phyloP scores from a whole-genome alignment of 2,888 invertebrate species.

The Eupelmus urozonus region DNA sequence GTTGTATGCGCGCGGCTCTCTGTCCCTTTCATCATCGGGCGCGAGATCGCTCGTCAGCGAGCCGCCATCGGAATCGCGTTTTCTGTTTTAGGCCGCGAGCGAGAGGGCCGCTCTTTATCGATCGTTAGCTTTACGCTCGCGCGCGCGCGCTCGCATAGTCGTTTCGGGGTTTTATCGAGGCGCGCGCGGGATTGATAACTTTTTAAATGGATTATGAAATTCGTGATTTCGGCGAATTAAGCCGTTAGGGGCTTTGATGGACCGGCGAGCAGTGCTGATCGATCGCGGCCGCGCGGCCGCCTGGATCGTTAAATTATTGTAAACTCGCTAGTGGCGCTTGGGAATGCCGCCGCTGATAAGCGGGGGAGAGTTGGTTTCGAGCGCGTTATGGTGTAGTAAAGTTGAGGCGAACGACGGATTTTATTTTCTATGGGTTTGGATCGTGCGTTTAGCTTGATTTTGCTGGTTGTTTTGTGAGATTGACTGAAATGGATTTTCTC shows the following conservation, averaged over 20 bases:
- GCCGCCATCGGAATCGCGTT: slow-evolving; percentile 25
- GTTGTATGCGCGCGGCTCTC: background rate
- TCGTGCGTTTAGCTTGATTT: no score
- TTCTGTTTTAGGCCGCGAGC: slow-evolving; percentile 5
- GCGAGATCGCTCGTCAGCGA: background rate
- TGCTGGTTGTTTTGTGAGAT: no score
- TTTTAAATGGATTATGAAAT: slow-evolving; percentile 43
- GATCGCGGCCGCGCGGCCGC: no score
- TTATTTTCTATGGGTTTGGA: no score
- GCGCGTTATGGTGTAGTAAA: no score
- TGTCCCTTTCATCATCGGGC: background rate
- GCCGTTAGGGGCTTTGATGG: background rate
- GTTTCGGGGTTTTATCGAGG: background rate
- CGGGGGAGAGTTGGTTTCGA: no score
- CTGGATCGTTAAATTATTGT: background rate
- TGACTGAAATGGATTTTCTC: no score
- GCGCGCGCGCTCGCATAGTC: no score
- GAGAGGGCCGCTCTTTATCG: slow-evolving; percentile 20
- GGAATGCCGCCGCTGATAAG: no score
- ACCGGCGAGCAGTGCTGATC: background rate
- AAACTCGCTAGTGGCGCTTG: no score
- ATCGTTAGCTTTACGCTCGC: slow-evolving; percentile 1
- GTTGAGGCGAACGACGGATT: no score
- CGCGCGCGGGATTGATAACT: slow-evolving; percentile 26
- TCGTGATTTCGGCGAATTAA: slow-evolving; percentile 18